A percentile compares a stretch with the other conserved stretches of the same genome.
phyloP scores from a whole-genome alignment of 2,797 vertebrate genomes.

The Dromococcyx pavoninus region DNA sequence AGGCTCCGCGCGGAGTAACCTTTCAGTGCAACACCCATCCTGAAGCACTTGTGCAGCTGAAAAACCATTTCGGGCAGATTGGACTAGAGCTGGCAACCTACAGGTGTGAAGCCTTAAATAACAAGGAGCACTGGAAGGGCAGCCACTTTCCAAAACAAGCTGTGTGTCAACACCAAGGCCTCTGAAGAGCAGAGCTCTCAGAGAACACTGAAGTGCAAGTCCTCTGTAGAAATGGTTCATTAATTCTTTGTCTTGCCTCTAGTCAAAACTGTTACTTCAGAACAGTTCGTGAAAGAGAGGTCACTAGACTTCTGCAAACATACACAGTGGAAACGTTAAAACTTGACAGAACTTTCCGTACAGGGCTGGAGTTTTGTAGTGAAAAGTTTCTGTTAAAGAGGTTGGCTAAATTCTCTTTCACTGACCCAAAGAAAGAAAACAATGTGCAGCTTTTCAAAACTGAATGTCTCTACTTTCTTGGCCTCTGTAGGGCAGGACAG shows the following conservation, averaged over 20 bases:
- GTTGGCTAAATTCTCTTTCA: neutral
- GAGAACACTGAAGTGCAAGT: conserved; percentile 66
- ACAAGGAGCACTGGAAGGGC: conserved; percentile 63
- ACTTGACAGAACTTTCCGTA: neutral
- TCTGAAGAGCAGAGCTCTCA: conserved; percentile 78
- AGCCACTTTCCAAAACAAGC: conserved; percentile 57
- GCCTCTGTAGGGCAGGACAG: neutral
- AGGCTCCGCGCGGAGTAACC: conserved; percentile 48
- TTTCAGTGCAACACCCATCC: conserved; percentile 24
- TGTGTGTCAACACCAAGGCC: conserved; percentile 51
- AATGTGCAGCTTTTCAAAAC: neutral
- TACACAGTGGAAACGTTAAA: neutral
- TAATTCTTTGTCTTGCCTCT: conserved; percentile 50
- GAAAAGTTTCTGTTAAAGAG: neutral
- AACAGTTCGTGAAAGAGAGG: neutral
- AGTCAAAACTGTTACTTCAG: conserved; percentile 64
- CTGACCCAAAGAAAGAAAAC: neutral
- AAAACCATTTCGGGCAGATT: conserved; percentile 37
- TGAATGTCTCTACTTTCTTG: neutral
- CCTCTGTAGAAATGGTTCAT: conserved; percentile 69
- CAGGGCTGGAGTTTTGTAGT: neutral
- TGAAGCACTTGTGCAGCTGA: neutral
- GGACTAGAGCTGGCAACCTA: conserved; percentile 56
- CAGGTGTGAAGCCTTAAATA: conserved; percentile 71
- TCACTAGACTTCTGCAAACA: neutral